phyloP scores from a whole-genome alignment of 2,888 invertebrate species.

The Gisinianus flammeolus region DNA sequence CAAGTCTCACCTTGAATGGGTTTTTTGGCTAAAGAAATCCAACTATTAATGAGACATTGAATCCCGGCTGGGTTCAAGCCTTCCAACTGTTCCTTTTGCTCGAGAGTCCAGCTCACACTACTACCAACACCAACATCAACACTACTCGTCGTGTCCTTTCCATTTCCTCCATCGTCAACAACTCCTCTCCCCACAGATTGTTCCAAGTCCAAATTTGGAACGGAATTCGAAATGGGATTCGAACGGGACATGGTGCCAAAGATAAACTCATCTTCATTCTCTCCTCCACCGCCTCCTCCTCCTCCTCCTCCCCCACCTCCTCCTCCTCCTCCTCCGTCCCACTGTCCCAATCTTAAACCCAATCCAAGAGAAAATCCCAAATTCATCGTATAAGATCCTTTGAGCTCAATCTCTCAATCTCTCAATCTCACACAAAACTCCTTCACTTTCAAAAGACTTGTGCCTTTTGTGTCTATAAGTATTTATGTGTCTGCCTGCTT shows the following conservation, averaged over 20 bases:
- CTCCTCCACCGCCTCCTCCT: not conserved
- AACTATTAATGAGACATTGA: conserved; percentile 25
- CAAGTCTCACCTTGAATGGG: conserved; percentile 31
- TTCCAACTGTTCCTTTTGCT: conserved; percentile 25
- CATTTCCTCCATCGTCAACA: no score
- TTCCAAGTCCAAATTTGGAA: not conserved
- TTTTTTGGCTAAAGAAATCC: conserved; percentile 22
- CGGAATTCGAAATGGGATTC: not conserved
- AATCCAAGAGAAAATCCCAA: no score
- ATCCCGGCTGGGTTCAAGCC: conserved; percentile 15
- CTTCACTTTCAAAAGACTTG: no score
- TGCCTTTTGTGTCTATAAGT: no score
- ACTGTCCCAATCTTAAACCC: no score
- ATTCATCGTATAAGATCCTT: no score
- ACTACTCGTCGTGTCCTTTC: no score
- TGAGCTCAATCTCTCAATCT: no score
- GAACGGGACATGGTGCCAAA: not conserved
- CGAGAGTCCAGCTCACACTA: not conserved
- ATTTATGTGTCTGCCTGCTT: no score
- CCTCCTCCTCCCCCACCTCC: not conserved
- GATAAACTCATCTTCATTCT: not conserved
- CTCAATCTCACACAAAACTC: no score
- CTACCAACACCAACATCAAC: not conserved
- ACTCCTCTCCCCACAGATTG: not conserved
- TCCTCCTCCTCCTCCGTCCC: no score